These are phyloP conservation scores for Cossypha dichroa DNA, from an alignment of 2,797 vertebrate species.

Conservation along the genomic window DNA sequence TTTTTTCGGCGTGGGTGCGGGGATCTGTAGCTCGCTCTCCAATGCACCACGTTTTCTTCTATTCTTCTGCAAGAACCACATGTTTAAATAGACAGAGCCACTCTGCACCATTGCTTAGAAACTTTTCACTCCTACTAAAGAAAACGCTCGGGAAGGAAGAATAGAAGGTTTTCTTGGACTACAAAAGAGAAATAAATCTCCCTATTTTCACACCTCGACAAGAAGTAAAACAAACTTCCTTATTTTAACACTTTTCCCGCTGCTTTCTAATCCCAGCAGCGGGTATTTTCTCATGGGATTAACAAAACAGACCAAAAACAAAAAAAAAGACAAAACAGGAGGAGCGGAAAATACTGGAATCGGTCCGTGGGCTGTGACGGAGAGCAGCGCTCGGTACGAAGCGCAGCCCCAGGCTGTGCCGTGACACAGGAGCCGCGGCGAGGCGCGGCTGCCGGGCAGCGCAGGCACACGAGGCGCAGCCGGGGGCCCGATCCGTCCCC, in stretches of 20 bases:
- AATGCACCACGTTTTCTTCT: neutral
- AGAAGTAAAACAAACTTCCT: neutral
- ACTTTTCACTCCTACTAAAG: neutral
- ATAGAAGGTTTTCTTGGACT: neutral
- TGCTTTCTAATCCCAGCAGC: neutral
- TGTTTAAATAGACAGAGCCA: neutral
- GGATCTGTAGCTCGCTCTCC: neutral
- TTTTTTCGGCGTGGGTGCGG: fast-evolving
- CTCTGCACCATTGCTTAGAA: neutral
- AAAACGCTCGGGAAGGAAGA: neutral
- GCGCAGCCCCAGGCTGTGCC: neutral
- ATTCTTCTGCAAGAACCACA: neutral
- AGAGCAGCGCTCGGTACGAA: fast-evolving
- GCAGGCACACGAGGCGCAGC: neutral
- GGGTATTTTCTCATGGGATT: neutral
- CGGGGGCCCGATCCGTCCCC: too few species aligned
- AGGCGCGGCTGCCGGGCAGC: neutral
- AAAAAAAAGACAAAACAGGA: neutral
- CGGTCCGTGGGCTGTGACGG: fast-evolving
- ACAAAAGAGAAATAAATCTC: neutral
- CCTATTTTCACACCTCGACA: neutral
- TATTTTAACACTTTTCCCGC: too few species aligned
- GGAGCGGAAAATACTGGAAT: fast-evolving
- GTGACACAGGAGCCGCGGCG: neutral
- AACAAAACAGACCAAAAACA: too few species aligned